A percentile compares a stretch with the other conserved stretches of the same genome.
These are phyloP conservation scores for Lophochroa leadbeateri DNA, from an alignment of 2,113 vertebrate genomes.

Conservation along the genomic window DNA sequence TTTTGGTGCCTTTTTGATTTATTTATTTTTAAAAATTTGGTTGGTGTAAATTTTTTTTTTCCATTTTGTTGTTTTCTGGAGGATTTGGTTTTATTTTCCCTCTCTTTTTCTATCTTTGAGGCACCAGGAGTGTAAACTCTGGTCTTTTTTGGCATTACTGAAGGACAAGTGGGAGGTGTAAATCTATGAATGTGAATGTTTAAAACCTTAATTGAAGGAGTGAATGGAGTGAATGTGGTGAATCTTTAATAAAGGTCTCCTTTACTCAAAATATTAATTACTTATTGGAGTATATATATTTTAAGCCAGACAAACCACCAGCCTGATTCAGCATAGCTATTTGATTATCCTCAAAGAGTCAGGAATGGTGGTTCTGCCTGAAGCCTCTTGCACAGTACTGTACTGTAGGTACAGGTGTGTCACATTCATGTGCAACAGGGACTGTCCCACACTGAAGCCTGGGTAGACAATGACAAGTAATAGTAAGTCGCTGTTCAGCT, in stretches of 20 bases:
- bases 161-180: slow-evolving; percentile 57
- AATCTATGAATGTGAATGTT: slow-evolving; percentile 27
- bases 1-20: neutral
- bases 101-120: slow-evolving; percentile 8
- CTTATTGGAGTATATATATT: slow-evolving; percentile 23
- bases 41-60: neutral
- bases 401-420: neutral
- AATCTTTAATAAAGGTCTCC: slow-evolving; percentile 38
- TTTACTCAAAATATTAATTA: slow-evolving; percentile 55
- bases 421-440: neutral
- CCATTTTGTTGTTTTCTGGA: neutral
- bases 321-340: neutral
- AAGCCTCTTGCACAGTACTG: neutral
- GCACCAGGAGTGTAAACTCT: neutral
- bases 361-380: neutral
- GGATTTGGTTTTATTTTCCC: slow-evolving; percentile 2
- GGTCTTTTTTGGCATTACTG: slow-evolving; percentile 40
- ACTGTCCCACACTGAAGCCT: neutral
- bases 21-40: neutral
- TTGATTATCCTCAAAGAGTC: neutral
- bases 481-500: neutral
- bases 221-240: slow-evolving; percentile 29
- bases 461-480: neutral
- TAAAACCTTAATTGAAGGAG: slow-evolving; percentile 48
- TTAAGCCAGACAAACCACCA: slow-evolving; percentile 27